Conservation (phyloP, 1,140 invertebrate species). For the Sarcophaga peregrina region DNA sequence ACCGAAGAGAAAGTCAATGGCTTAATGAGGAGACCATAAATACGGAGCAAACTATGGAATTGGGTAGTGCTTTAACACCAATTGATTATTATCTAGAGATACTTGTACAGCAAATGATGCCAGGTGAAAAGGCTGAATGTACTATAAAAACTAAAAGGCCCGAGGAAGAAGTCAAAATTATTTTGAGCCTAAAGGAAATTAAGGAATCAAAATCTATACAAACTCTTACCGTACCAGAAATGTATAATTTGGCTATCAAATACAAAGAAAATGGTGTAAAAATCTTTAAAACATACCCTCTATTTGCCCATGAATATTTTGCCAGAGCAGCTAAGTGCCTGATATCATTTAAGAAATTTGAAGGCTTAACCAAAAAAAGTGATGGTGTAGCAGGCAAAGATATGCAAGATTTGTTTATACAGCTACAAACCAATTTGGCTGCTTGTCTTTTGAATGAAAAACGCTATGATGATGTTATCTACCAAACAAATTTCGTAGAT, state of each 20-base stretch:
- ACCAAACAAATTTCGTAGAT: slow-evolving; percentile 62
- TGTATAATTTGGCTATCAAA: slow-evolving; percentile 52
- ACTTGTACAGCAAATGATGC: slow-evolving; percentile 60
- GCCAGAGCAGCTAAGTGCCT: slow-evolving; percentile 58
- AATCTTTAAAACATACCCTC: slow-evolving; percentile 62
- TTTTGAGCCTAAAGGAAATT: slow-evolving; percentile 54
- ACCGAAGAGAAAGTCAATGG: slow-evolving; percentile 50
- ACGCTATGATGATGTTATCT: slow-evolving; percentile 63
- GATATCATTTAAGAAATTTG: slow-evolving; percentile 62
- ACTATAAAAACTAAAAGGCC: slow-evolving; percentile 53
- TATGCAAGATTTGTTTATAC: slow-evolving; percentile 56
- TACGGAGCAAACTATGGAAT: slow-evolving; percentile 50
- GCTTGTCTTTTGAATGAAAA: slow-evolving; percentile 60
- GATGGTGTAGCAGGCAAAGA: slow-evolving; percentile 53
- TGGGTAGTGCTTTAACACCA: slow-evolving; percentile 56
- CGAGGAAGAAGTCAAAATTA: slow-evolving; percentile 52
- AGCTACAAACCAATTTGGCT: slow-evolving; percentile 61
- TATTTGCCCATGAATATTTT: slow-evolving; percentile 64
- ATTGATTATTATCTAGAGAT: slow-evolving; percentile 62
- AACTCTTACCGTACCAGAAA: slow-evolving; percentile 52
- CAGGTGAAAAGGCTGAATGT: slow-evolving; percentile 57
- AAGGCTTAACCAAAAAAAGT: slow-evolving; percentile 49
- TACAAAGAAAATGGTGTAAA: slow-evolving; percentile 62
- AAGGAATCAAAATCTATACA: slow-evolving; percentile 51
- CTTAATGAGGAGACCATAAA: slow-evolving; percentile 17